phyloP scores from a whole-genome alignment of 2,888 invertebrate species.

The Spodoptera picta region DNA sequence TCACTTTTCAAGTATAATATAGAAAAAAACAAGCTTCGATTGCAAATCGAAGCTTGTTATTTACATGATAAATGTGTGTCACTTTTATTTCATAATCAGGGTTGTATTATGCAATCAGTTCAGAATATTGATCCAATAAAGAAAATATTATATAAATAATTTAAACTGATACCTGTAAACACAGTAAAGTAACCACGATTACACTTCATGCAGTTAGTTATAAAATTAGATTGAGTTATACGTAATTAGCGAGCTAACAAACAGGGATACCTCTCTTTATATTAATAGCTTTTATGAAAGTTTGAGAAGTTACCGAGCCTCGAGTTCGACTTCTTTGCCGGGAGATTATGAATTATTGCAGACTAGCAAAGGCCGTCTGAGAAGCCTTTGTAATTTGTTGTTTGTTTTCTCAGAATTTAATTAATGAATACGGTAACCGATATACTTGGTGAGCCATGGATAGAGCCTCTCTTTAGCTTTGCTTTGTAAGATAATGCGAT shows the following conservation, averaged over 20 bases:
- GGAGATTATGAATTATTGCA: slow-evolving; percentile 70
- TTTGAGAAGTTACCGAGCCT: slow-evolving; percentile 63
- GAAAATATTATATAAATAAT: no score
- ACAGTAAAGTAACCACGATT: slow-evolving; percentile 13
- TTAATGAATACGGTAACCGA: slow-evolving; percentile 39
- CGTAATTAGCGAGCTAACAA: slow-evolving; percentile 61
- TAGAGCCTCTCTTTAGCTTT: slow-evolving; percentile 3
- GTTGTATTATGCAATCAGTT: no score
- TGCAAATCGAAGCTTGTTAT: no score
- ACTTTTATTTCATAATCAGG: no score
- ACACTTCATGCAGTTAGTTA: slow-evolving; percentile 46
- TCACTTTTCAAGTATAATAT: no score
- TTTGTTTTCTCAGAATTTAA: slow-evolving; percentile 42
- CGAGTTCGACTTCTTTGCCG: slow-evolving; percentile 61
- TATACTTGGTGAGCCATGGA: slow-evolving; percentile 32
- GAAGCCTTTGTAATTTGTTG: slow-evolving; percentile 55
- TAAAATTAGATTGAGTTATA: slow-evolving; percentile 44
- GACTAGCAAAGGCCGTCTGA: slow-evolving; percentile 54
- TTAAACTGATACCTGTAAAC: no score
- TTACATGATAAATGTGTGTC: no score
- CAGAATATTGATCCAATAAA: no score
- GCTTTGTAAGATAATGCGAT: no score
- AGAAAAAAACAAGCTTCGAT: no score
- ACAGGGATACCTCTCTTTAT: slow-evolving; percentile 61
- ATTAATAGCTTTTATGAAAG: slow-evolving; percentile 71